Percentiles rank a stretch among this genome's conserved stretches.
Evolutionary conservation across 2,797 vertebrate species (phyloP).

Genomic region (Crocodylus rhombifer): DNA sequence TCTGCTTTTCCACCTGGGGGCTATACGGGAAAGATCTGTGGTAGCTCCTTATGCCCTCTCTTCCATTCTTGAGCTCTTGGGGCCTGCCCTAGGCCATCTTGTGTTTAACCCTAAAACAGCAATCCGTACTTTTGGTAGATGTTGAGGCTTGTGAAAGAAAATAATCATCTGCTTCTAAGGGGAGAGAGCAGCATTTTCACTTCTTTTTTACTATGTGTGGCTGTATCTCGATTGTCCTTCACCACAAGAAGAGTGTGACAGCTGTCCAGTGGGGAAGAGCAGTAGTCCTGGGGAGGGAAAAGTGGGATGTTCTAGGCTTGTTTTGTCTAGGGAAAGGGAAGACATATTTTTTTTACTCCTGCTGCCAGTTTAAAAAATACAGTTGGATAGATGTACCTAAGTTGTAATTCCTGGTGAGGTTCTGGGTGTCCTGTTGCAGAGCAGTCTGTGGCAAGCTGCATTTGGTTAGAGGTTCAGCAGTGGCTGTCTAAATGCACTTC

Average conservation of each 20-base stretch:
- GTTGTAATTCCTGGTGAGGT: not conserved
- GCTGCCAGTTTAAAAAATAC: not conserved
- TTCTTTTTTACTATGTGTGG: not conserved
- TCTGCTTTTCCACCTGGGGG: not conserved
- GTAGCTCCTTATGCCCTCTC: not conserved
- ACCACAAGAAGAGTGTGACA: not conserved
- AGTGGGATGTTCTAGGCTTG: not conserved
- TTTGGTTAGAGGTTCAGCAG: not conserved
- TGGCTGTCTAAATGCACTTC: not conserved
- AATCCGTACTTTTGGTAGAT: not conserved
- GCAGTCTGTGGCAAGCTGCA: not conserved
- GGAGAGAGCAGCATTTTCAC: fast-evolving
- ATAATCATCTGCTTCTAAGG: not conserved
- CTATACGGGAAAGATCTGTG: not conserved
- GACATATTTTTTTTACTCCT: not conserved
- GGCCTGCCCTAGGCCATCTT: not conserved
- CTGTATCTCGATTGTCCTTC: not conserved
- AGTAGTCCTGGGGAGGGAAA: not conserved
- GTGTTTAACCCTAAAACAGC: fast-evolving
- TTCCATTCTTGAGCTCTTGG: not conserved
- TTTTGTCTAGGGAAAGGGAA: not conserved
- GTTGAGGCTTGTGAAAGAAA: not conserved
- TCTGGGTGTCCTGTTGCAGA: not conserved
- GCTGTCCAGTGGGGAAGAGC: not conserved
- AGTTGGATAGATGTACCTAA: not conserved